Percentiles rank a stretch among this genome's conserved stretches.
Conservation (phyloP, 2,797 vertebrate genomes). For the Tapirus indicus region DNA sequence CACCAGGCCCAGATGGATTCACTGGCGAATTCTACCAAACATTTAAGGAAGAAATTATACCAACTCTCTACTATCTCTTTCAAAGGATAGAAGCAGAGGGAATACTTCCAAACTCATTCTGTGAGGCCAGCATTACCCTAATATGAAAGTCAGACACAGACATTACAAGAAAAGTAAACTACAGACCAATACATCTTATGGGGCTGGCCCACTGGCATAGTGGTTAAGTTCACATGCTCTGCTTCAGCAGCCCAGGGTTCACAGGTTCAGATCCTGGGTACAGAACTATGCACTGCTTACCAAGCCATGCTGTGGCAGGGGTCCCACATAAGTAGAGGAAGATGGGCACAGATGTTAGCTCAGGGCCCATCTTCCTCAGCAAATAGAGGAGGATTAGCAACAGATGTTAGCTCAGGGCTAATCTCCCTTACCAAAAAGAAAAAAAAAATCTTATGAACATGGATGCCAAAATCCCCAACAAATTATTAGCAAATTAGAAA, state of each 20-base stretch:
- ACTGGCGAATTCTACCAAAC: background rate
- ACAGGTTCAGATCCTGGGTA: too few species aligned
- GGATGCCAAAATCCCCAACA: background rate
- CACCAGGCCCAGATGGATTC: background rate
- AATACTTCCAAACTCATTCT: background rate
- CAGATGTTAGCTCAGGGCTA: too few species aligned
- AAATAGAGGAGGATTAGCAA: too few species aligned
- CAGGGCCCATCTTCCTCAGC: too few species aligned
- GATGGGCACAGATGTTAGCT: too few species aligned
- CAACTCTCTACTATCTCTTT: background rate
- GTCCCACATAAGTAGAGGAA: too few species aligned
- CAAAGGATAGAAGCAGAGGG: background rate
- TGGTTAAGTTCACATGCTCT: too few species aligned
- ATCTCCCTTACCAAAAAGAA: too few species aligned
- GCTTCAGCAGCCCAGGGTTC: too few species aligned
- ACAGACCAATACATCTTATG: background rate
- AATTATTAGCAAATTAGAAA: background rate
- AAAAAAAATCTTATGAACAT: background rate
- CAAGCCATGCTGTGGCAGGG: too few species aligned
- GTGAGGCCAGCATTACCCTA: background rate
- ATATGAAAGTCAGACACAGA: background rate
- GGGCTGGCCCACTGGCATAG: too few species aligned
- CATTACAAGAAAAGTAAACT: background rate
- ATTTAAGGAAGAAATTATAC: background rate
- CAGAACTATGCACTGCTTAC: too few species aligned